These are phyloP conservation scores for Natrix natrix DNA, from an alignment of 2,797 vertebrate species.

Conservation along the genomic window DNA sequence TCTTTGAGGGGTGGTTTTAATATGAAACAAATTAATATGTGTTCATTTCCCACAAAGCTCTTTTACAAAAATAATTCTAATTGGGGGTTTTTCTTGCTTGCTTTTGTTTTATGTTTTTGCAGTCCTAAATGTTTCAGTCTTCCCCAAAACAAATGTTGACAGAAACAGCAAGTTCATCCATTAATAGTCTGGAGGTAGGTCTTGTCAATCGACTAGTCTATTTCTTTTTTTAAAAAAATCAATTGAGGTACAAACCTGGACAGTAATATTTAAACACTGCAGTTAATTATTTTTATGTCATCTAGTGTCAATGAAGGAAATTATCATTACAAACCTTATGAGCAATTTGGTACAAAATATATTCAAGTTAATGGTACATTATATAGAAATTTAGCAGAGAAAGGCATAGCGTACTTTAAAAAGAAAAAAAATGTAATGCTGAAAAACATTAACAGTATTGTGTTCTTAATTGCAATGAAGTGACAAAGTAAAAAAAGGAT, in stretches of 20 bases:
- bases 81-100: conserved; percentile 55
- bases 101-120: conserved; percentile 68
- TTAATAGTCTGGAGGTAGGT: conserved; percentile 93
- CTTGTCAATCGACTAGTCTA: conserved; percentile 83
- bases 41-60: conserved; percentile 73
- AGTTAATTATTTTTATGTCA: conserved; percentile 75
- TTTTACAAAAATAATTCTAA: conserved; percentile 82
- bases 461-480: conserved; percentile 79
- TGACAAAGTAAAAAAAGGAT: conserved; percentile 66
- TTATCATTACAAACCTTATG: conserved; percentile 81
- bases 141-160: conserved; percentile 73
- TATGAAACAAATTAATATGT: conserved; percentile 75
- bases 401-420: conserved; percentile 74
- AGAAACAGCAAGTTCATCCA: conserved; percentile 77
- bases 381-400: conserved; percentile 83
- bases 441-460: conserved; percentile 73
- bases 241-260: conserved; percentile 90
- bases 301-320: conserved; percentile 79
- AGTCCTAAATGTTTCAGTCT: conserved; percentile 78
- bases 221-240: conserved; percentile 77
- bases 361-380: conserved; percentile 91
- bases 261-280: conserved; percentile 80
- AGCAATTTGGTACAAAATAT: conserved; percentile 88
- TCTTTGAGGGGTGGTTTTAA: conserved; percentile 77
- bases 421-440: conserved; percentile 72